These are phyloP conservation scores for Octodon degus DNA, from an alignment of 2,113 vertebrate genomes.

Conservation along the genomic window DNA sequence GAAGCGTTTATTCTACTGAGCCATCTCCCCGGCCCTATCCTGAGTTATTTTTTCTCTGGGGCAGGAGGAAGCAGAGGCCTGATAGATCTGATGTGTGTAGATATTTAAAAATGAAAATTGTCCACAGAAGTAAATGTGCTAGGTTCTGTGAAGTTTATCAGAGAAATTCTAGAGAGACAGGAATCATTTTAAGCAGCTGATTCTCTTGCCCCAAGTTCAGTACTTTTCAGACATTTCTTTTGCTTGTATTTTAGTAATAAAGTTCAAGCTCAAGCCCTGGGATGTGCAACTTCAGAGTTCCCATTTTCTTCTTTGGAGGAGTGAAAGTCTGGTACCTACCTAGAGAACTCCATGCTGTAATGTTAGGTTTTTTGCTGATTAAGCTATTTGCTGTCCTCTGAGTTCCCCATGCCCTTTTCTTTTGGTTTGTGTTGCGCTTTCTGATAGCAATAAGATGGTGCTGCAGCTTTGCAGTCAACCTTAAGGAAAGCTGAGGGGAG, in stretches of 20 bases:
- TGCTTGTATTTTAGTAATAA: constrained; percentile 49
- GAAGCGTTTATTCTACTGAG: no score
- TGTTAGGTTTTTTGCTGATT: neutral
- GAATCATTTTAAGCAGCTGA: neutral
- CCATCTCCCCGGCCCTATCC: no score
- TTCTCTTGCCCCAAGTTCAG: neutral
- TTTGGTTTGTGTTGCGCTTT: neutral
- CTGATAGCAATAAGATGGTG: constrained; percentile 31
- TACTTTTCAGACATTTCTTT: constrained; percentile 34
- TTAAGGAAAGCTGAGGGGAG: neutral
- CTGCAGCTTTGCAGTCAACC: neutral
- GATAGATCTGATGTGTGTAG: neutral
- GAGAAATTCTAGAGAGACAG: neutral
- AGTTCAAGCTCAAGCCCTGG: constrained; percentile 4
- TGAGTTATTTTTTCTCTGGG: constrained; percentile 20
- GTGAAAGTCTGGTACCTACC: neutral
- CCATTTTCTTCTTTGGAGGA: neutral
- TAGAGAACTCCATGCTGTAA: neutral
- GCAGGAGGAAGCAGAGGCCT: constrained; percentile 43
- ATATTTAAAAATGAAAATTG: constrained; percentile 51
- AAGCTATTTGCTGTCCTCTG: neutral
- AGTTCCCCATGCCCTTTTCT: neutral
- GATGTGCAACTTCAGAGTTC: neutral
- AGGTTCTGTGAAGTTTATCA: neutral
- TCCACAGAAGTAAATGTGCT: neutral